A percentile compares a stretch with the other conserved stretches of the same genome.
phyloP scores from a whole-genome alignment of 2,113 vertebrate species.

The Xiphorhynchus elegans region DNA sequence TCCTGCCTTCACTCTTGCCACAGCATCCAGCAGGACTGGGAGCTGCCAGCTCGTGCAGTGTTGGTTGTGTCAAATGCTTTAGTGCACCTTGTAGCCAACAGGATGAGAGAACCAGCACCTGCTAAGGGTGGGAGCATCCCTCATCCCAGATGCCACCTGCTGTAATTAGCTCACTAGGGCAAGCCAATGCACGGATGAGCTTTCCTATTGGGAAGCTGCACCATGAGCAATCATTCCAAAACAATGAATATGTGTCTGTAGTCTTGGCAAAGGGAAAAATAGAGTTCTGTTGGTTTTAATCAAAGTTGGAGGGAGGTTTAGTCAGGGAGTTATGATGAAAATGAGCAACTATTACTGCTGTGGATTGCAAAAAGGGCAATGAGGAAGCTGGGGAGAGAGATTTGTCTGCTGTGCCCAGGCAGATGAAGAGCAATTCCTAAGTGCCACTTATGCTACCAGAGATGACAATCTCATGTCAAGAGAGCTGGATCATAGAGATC shows the following conservation, averaged over 20 bases:
- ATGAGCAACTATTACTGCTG: background rate
- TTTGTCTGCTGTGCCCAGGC: background rate
- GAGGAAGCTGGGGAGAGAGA: background rate
- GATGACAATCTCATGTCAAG: background rate
- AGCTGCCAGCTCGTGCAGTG: background rate
- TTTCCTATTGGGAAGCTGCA: background rate
- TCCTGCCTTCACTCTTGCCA: background rate
- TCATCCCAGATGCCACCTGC: background rate
- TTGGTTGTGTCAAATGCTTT: background rate
- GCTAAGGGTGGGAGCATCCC: background rate
- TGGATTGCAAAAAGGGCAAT: background rate
- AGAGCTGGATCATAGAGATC: background rate
- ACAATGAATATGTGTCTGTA: background rate
- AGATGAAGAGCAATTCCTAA: background rate
- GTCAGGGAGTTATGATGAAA: background rate
- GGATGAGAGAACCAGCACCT: background rate
- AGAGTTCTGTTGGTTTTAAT: background rate
- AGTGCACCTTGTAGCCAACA: background rate
- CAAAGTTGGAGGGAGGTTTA: background rate
- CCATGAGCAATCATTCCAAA: background rate
- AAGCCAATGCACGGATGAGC: background rate
- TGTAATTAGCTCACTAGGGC: background rate
- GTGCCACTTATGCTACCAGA: background rate
- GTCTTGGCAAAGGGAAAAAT: background rate
- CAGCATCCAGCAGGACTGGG: background rate